Evolutionary conservation across 2,888 invertebrate species (phyloP).

Genomic region (Amorpha juglandis): DNA sequence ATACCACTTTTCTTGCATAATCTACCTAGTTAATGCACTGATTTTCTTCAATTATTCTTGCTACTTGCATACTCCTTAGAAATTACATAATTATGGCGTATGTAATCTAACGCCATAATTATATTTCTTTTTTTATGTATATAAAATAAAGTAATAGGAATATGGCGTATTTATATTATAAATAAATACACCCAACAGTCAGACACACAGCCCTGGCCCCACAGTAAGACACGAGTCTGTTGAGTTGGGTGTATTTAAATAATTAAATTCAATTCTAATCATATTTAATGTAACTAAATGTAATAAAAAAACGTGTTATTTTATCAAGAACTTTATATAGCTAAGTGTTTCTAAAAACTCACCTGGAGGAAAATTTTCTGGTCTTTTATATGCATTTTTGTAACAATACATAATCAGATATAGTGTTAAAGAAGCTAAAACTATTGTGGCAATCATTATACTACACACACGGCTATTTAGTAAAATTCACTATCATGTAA

Average conservation of each 20-base stretch:
- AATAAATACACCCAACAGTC: no score
- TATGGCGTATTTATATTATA: no score
- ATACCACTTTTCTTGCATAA: neutral
- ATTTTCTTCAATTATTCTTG: slow-evolving; percentile 1
- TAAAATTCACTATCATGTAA: neutral
- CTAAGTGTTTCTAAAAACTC: slow-evolving; percentile 37
- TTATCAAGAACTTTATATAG: slow-evolving; percentile 1
- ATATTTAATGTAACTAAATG: no score
- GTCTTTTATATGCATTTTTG: slow-evolving; percentile 71
- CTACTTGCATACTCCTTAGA: neutral
- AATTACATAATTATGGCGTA: neutral
- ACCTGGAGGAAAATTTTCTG: slow-evolving; percentile 86
- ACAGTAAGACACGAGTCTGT: no score
- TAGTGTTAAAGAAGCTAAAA: slow-evolving; percentile 43
- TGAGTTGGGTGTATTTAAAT: no score
- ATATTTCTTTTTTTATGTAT: neutral
- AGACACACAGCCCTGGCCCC: no score
- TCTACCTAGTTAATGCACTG: no score
- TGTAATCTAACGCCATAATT: neutral
- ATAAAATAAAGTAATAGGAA: no score
- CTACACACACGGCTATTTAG: neutral
- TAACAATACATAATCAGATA: slow-evolving; percentile 54
- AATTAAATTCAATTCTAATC: no score
- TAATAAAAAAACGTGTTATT: no score
- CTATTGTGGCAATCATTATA: slow-evolving; percentile 1